Evolutionary conservation across 1,140 invertebrate genomes (phyloP).

Genomic region (Orchestia grillus): DNA sequence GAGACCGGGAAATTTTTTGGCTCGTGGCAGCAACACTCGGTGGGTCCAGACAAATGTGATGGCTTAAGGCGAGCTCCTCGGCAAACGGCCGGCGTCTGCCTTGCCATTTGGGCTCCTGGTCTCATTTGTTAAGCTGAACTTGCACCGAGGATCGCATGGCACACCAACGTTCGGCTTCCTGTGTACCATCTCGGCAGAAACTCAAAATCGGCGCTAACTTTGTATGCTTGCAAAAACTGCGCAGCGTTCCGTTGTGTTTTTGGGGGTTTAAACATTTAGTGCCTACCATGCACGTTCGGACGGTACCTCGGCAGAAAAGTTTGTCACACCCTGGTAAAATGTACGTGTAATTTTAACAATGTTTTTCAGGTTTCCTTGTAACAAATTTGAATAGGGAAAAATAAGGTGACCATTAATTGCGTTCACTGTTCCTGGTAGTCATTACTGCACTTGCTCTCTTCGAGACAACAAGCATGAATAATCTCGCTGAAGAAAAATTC

Average conservation of each 20-base stretch:
- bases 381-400: no score
- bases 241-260: background rate
- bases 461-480: no score
- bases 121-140: conserved; percentile 41
- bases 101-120: background rate
- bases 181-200: background rate
- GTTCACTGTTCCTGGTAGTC: no score
- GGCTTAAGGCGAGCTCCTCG: conserved; percentile 13
- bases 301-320: no score
- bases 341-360: no score
- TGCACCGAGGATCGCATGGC: background rate
- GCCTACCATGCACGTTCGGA: no score
- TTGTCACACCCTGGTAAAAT: no score
- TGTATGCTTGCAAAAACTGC: no score
- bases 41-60: conserved; percentile 6
- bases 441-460: no score
- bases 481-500: no score
- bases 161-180: background rate
- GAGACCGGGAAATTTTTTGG: background rate
- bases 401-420: no score
- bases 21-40: background rate
- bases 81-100: conserved; percentile 16
- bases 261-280: background rate
- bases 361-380: no score
- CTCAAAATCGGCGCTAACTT: background rate